Percentiles rank a stretch among this genome's conserved stretches.
Evolutionary conservation across 2,797 vertebrate genomes (phyloP).

Genomic region (Acridotheres tristis): DNA sequence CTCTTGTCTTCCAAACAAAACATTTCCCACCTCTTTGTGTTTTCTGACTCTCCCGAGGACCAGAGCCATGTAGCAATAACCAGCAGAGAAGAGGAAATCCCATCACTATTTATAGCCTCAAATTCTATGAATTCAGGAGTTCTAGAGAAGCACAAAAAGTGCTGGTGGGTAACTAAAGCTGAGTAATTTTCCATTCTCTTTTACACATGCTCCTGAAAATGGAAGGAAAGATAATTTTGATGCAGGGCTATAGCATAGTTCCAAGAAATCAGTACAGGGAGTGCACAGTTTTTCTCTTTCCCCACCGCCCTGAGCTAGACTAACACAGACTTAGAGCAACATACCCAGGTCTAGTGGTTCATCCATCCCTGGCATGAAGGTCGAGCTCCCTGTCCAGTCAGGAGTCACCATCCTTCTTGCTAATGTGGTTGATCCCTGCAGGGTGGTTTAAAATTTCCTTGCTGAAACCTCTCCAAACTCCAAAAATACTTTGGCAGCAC

Average conservation of each 20-base stretch:
- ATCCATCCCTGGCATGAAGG: background rate
- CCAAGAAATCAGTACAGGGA: background rate
- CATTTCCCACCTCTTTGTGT: slow-evolving; percentile 28
- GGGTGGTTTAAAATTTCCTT: background rate
- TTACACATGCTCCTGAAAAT: background rate
- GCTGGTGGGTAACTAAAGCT: background rate
- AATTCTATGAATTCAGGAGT: background rate
- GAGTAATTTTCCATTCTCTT: background rate
- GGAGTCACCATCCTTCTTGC: background rate
- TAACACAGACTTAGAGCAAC: background rate
- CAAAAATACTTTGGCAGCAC: background rate
- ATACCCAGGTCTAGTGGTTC: background rate
- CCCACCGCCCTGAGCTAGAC: background rate
- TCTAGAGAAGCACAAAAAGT: background rate
- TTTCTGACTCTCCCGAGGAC: slow-evolving; percentile 27
- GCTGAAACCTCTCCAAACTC: background rate
- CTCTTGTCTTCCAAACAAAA: slow-evolving; percentile 37
- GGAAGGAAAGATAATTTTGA: background rate
- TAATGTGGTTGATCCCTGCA: background rate
- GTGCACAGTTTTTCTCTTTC: background rate
- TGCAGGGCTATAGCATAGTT: background rate
- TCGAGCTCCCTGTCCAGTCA: background rate
- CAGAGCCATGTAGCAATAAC: background rate
- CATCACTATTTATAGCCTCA: background rate
- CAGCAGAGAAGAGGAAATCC: background rate